phyloP scores from a whole-genome alignment of 2,113 vertebrate species.

The Morphnarchus princeps region DNA sequence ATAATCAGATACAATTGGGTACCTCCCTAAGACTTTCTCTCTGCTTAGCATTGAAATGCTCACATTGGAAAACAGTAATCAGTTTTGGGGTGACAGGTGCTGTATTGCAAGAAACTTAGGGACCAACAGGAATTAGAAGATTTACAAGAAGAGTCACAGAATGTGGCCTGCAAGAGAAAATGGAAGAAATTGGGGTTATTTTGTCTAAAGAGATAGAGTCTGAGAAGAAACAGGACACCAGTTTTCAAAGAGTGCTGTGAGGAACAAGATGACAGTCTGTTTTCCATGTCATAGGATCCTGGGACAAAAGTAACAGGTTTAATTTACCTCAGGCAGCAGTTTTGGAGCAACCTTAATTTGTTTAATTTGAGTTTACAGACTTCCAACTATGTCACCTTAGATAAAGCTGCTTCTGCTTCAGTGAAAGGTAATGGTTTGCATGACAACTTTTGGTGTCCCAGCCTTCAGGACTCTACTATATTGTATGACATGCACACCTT shows the following conservation, averaged over 20 bases:
- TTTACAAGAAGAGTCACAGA: not conserved
- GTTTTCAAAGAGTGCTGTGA: not conserved
- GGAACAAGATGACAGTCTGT: not conserved
- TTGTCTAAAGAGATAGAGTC: not conserved
- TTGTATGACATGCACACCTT: accelerated
- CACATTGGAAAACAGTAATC: not conserved
- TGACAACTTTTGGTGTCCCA: not conserved
- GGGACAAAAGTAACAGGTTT: not conserved
- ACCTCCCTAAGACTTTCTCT: not conserved
- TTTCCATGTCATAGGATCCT: not conserved
- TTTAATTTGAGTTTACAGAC: not conserved
- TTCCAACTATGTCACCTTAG: not conserved
- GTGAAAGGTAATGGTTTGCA: not conserved
- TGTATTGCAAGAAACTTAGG: not conserved
- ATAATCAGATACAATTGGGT: not conserved
- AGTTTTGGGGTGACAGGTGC: not conserved
- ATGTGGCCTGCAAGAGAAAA: not conserved
- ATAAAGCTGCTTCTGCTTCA: not conserved
- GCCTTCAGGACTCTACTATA: not conserved
- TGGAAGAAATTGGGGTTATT: accelerated
- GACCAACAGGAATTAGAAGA: not conserved
- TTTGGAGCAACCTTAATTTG: not conserved
- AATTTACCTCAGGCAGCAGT: not conserved
- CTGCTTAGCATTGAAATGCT: not conserved
- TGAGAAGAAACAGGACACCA: not conserved